A percentile compares a stretch with the other conserved stretches of the same genome.
These are phyloP conservation scores for Hypomecis atomaria DNA, from an alignment of 2,888 invertebrate species.

Conservation along the genomic window DNA sequence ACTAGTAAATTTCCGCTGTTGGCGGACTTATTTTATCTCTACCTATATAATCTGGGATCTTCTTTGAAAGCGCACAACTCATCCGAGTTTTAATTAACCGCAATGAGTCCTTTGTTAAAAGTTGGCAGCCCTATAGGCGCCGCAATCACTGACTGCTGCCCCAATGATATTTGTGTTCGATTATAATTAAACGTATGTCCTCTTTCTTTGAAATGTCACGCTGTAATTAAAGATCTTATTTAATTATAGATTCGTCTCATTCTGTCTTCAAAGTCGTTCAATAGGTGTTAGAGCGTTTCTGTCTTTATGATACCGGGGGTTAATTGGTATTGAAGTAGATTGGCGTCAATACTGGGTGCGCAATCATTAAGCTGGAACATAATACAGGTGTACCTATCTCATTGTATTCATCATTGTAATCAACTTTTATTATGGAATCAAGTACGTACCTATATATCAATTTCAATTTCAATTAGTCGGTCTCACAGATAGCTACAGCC, in stretches of 20 bases:
- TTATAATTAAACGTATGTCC: slow-evolving; percentile 82
- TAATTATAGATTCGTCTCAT: slow-evolving; percentile 58
- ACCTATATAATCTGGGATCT: not conserved
- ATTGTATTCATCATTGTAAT: no score
- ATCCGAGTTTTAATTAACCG: slow-evolving; percentile 21
- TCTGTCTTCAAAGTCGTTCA: slow-evolving; percentile 41
- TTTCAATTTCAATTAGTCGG: no score
- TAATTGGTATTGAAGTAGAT: not conserved
- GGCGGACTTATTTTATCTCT: not conserved
- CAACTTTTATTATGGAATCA: no score
- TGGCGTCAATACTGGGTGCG: no score
- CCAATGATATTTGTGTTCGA: slow-evolving; percentile 84
- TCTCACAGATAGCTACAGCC: no score
- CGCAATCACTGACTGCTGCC: slow-evolving; percentile 74
- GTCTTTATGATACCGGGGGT: slow-evolving; percentile 1
- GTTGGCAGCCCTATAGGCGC: slow-evolving; percentile 54
- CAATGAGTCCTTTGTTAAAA: slow-evolving; percentile 36
- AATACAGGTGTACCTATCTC: no score
- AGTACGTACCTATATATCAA: no score
- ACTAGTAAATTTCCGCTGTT: no score
- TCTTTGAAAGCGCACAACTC: not conserved
- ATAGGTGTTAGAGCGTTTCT: slow-evolving; percentile 26
- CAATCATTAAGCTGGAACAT: not conserved
- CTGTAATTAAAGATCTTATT: slow-evolving; percentile 74
- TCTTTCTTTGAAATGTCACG: slow-evolving; percentile 83